Conservation (phyloP, 2,888 invertebrate species). For the Heliconius aoede region DNA sequence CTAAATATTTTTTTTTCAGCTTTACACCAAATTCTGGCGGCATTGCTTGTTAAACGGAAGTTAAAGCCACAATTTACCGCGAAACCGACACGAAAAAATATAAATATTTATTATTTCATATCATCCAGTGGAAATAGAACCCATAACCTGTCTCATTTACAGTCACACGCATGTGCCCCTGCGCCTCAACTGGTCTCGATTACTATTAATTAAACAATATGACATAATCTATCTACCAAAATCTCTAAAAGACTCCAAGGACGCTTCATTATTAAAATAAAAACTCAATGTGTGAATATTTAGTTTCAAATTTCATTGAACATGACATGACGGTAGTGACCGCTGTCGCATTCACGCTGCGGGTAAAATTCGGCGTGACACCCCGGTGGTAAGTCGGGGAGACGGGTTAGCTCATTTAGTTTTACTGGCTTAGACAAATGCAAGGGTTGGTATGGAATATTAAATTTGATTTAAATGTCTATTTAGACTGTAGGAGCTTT, state of each 20-base stretch:
- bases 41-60: too few relatives aligned
- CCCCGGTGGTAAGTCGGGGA: conserved; percentile 24
- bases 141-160: too few relatives aligned
- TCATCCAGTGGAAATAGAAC: too few relatives aligned
- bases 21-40: too few relatives aligned
- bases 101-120: too few relatives aligned
- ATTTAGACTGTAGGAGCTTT: not conserved
- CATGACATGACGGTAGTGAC: conserved; percentile 36
- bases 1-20: too few relatives aligned
- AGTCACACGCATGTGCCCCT: too few relatives aligned
- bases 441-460: conserved; percentile 11
- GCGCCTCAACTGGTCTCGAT: too few relatives aligned
- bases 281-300: conserved; percentile 3
- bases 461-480: not conserved
- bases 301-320: conserved; percentile 16
- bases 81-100: too few relatives aligned
- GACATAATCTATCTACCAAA: not conserved
- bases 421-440: conserved; percentile 28
- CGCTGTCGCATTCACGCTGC: conserved; percentile 50
- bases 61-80: too few relatives aligned
- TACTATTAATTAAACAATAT: not conserved
- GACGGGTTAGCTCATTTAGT: conserved; percentile 41
- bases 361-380: conserved; percentile 49
- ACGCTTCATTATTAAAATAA: conserved; percentile 4
- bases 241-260: not conserved